Base-by-base conservation (phyloP, 2,888 invertebrate species). In the Ennomos quercinarius region DNA sequence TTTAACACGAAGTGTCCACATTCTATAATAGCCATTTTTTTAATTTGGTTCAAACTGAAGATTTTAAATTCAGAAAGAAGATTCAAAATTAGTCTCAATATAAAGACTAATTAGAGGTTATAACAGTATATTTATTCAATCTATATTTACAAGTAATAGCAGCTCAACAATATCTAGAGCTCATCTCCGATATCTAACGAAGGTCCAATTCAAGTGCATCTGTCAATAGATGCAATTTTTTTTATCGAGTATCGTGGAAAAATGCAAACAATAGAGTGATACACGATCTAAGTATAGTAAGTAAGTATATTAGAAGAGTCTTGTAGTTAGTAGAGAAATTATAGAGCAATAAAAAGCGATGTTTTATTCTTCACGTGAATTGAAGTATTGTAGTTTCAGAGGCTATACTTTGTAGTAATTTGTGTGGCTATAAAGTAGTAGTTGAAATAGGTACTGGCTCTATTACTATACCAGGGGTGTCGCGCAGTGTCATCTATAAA, bases 201-300 rank as follows among this genome's bases (percentile, higher is more conserved):
- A 65, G 59, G 60, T 53, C 55, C 13, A 9, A 11, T 47, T 50
- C 48, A 54, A 65, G 65, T 49, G 63, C 47, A 44, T 17, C 41
- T 51, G 48, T 58, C 51, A 57, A 57, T 60, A 50, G 57, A 61
- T 44, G 53, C 55, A 54, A 56, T 56, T 63, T 65, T 63, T 65
- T 61, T 66, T 58, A 66, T 63, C 47, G 56, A 61, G 42, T 50
- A 43, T 47, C 39, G 48, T 54, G 59, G 53, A 57, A 58, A 59
- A 61, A 43, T 37, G 9, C n/a, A 38, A 42, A 66, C 66, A 66
- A 66, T 66, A 56, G 66, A 63, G n/a, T 66, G 61, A 69, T 60
- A 67, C 56, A 64, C 57, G 36, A 37, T 42, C 44, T 48, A 27
- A 6, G 27, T 27, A 27, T 27, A 27, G 3, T 27, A 27, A 6